phyloP scores from a whole-genome alignment of 2,113 vertebrate genomes.

The Alligator mississippiensis region DNA sequence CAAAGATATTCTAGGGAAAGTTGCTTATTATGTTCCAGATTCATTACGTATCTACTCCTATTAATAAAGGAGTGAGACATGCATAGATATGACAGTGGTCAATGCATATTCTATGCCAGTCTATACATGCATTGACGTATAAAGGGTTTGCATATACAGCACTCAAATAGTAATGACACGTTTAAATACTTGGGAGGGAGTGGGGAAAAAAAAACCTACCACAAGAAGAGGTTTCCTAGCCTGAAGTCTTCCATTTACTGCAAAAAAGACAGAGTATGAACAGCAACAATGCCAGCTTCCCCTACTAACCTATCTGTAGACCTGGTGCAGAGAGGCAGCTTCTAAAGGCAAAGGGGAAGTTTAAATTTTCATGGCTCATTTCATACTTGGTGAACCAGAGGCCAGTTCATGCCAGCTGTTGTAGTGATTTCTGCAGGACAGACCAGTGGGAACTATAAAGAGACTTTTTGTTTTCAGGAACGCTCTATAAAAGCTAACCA shows the following conservation, averaged over 20 bases:
- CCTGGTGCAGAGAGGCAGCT: neutral
- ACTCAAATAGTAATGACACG: constrained; percentile 51
- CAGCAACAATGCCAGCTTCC: neutral
- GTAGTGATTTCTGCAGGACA: neutral
- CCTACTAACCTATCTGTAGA: neutral
- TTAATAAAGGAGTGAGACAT: constrained; percentile 1
- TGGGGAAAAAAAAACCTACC: constrained; percentile 2
- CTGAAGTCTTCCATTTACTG: neutral
- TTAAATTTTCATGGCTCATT: neutral
- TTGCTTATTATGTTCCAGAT: too few relatives aligned
- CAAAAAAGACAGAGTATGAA: neutral
- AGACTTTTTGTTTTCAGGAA: neutral
- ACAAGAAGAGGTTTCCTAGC: neutral
- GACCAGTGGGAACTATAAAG: neutral
- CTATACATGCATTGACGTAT: constrained; percentile 46
- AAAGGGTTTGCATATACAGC: constrained; percentile 19
- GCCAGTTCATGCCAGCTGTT: neutral
- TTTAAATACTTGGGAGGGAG: neutral
- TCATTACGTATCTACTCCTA: too few relatives aligned
- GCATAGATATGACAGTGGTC: constrained; percentile 11
- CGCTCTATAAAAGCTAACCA: neutral
- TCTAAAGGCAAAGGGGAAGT: neutral
- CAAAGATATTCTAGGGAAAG: neutral
- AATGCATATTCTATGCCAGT: constrained; percentile 18
- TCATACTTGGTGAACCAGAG: neutral